Evolutionary conservation across 2,797 vertebrate genomes (phyloP).

Genomic region (Chelmon rostratus): DNA sequence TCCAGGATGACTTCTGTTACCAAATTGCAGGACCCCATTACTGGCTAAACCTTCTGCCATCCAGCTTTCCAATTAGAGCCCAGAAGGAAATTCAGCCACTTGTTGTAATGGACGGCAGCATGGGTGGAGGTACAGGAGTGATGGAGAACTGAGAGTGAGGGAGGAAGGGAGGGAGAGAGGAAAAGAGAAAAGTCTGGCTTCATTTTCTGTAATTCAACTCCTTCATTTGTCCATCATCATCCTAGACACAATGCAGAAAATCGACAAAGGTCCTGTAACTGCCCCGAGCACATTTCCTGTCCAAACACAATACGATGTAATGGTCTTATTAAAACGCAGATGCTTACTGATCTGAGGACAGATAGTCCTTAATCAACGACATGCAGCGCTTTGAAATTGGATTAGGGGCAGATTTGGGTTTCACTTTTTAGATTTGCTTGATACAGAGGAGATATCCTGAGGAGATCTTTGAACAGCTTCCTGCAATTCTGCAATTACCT

Average conservation of each 20-base stretch:
- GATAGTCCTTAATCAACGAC: constrained; percentile 52
- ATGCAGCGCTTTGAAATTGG: constrained; percentile 54
- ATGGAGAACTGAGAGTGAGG: constrained; percentile 30
- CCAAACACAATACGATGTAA: constrained; percentile 37
- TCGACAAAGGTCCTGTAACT: constrained; percentile 13
- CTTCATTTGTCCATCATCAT: constrained; percentile 36
- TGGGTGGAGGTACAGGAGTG: constrained; percentile 42
- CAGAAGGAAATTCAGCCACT: constrained; percentile 65
- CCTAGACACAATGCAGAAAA: constrained; percentile 8
- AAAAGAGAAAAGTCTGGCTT: constrained; percentile 16
- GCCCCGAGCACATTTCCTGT: constrained; percentile 21
- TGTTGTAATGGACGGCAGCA: constrained; percentile 67
- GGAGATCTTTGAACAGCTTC: constrained; percentile 30
- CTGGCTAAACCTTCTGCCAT: constrained; percentile 80
- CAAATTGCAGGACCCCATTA: constrained; percentile 83
- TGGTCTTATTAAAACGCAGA: constrained; percentile 47
- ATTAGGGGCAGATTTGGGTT: constrained; percentile 58
- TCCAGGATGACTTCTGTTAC: constrained; percentile 75
- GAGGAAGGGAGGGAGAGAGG: neutral
- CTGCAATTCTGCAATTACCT: constrained; percentile 44
- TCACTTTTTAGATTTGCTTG: constrained; percentile 52
- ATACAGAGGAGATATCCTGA: constrained; percentile 42
- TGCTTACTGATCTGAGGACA: constrained; percentile 47
- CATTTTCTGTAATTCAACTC: constrained; percentile 39
- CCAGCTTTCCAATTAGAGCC: constrained; percentile 84